These are phyloP conservation scores for Zelleria hepariella DNA, from an alignment of 2,888 invertebrate genomes.

Conservation along the genomic window DNA sequence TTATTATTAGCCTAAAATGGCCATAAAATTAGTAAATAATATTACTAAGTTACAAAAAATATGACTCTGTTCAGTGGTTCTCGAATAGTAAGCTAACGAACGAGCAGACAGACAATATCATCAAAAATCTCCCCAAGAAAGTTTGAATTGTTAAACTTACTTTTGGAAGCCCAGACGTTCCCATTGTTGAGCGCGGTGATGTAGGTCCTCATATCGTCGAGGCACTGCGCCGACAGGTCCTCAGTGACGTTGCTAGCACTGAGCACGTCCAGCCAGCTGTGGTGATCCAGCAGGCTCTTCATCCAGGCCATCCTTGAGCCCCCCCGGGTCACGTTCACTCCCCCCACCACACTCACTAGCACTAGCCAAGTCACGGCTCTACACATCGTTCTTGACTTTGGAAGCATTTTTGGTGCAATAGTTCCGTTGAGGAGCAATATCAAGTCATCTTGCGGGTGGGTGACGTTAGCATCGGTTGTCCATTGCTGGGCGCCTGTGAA, in stretches of 20 bases:
- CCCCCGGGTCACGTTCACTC: conserved; percentile 35
- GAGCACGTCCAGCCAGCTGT: conserved; percentile 63
- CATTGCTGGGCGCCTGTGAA: conserved; percentile 1
- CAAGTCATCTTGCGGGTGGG: conserved; percentile 3
- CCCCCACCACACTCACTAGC: conserved; percentile 57
- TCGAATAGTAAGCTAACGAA: too few relatives aligned
- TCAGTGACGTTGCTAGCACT: conserved; percentile 52
- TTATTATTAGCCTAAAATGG: too few relatives aligned
- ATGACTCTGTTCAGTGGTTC: too few relatives aligned
- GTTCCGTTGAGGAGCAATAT: background rate
- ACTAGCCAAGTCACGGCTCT: conserved; percentile 36
- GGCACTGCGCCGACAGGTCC: conserved; percentile 48
- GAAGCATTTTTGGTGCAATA: background rate
- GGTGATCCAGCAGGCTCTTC: conserved; percentile 75
- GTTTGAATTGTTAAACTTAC: too few relatives aligned
- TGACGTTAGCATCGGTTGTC: background rate
- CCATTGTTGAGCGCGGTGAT: conserved; percentile 74
- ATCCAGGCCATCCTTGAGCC: conserved; percentile 76
- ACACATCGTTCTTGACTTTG: conserved; percentile 28
- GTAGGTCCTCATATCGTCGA: conserved; percentile 70
- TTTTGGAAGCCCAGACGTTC: conserved; percentile 83
- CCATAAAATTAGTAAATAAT: too few relatives aligned
- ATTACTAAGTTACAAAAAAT: too few relatives aligned
- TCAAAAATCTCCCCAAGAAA: too few relatives aligned
- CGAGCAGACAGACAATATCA: too few relatives aligned